A percentile compares a stretch with the other conserved stretches of the same genome.
Evolutionary conservation across 2,113 vertebrate species (phyloP).

Genomic region (Balaeniceps rex): DNA sequence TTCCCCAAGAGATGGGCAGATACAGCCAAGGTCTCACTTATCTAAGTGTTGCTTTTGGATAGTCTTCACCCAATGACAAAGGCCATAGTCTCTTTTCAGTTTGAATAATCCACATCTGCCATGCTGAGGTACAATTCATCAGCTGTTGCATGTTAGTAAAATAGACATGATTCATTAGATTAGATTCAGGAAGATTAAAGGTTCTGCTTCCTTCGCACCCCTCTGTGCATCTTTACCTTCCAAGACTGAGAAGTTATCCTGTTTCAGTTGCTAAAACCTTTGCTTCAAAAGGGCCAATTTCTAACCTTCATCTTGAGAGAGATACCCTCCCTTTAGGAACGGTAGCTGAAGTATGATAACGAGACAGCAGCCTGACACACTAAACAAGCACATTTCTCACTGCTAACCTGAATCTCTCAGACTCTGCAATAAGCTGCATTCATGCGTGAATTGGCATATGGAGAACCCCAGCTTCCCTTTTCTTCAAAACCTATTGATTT

Average conservation of each 20-base stretch:
- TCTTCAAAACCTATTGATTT: not conserved
- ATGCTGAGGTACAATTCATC: not conserved
- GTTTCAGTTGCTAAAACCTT: not conserved
- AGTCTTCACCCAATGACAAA: not conserved
- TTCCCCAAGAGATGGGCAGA: not conserved
- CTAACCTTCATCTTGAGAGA: not conserved
- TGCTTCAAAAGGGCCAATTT: not conserved
- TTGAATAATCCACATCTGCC: not conserved
- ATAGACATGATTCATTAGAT: not conserved
- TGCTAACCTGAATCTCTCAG: not conserved
- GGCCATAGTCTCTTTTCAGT: not conserved
- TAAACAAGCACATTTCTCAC: not conserved
- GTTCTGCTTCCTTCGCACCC: not conserved
- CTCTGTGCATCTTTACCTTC: not conserved
- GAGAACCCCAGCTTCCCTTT: not conserved
- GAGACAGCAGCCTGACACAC: not conserved
- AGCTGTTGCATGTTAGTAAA: not conserved
- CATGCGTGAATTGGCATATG: not conserved
- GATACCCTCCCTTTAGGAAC: not conserved
- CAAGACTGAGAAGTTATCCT: not conserved
- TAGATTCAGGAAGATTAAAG: too few relatives aligned
- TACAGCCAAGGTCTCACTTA: not conserved
- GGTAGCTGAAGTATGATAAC: not conserved
- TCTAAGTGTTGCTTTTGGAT: not conserved
- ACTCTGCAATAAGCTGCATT: not conserved